These are phyloP conservation scores for Pseudobourletiella spinata DNA, from an alignment of 1,140 invertebrate species.

Conservation along the genomic window DNA sequence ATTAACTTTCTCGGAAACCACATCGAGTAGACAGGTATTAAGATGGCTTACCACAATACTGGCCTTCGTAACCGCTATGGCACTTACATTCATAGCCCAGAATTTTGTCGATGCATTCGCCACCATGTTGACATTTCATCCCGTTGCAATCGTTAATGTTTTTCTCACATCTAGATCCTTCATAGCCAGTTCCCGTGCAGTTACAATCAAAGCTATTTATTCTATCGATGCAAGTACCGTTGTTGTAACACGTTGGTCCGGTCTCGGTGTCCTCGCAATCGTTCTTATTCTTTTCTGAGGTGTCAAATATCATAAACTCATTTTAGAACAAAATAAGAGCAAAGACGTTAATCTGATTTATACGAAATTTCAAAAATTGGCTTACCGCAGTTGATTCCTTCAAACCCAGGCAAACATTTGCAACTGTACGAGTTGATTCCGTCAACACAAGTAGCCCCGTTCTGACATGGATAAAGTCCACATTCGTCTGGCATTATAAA, in stretches of 20 bases:
- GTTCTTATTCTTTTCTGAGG: slow-evolving; percentile 64
- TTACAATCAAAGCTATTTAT: slow-evolving; percentile 75
- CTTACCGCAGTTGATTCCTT: slow-evolving; percentile 67
- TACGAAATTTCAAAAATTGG: no score
- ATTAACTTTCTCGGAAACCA: no score
- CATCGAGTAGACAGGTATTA: no score
- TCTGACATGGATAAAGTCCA: slow-evolving; percentile 73
- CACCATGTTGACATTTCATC: slow-evolving; percentile 38
- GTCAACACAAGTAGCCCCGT: slow-evolving; percentile 79
- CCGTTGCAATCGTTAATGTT: slow-evolving; percentile 74
- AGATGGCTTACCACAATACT: slow-evolving; percentile 45
- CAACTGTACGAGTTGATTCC: slow-evolving; percentile 72
- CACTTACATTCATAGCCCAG: slow-evolving; percentile 24
- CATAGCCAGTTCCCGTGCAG: slow-evolving; percentile 75
- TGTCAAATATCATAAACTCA: no score
- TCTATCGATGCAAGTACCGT: slow-evolving; percentile 70
- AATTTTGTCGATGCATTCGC: slow-evolving; percentile 22
- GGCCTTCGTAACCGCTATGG: slow-evolving; percentile 38
- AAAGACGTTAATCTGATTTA: no score
- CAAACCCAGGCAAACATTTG: slow-evolving; percentile 61
- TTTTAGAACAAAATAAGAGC: no score
- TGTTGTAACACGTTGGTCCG: slow-evolving; percentile 52
- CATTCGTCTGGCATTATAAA: no score
- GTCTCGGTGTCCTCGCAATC: slow-evolving; percentile 62
- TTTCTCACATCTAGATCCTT: slow-evolving; percentile 66